Conservation (phyloP, 2,888 invertebrate species). For the Leptopilina drosophilae region DNA sequence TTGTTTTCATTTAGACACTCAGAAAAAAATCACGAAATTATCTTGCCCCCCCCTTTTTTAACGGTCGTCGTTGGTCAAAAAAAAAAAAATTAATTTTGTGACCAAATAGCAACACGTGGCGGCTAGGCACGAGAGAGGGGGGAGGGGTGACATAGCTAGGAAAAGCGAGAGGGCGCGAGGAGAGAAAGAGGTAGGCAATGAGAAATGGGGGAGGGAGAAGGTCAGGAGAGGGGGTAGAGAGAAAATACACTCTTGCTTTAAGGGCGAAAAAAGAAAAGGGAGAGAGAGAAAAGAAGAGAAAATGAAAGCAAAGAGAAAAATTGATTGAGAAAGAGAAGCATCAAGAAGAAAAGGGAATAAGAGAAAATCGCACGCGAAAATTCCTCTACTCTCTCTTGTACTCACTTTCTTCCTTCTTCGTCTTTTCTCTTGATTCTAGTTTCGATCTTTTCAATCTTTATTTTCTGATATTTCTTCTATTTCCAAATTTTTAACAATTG, state of each 20-base stretch:
- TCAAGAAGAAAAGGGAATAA: neutral
- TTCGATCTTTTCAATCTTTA: too few species aligned
- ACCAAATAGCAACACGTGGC: constrained; percentile 66
- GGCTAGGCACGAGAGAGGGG: constrained; percentile 53
- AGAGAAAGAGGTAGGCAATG: constrained; percentile 44
- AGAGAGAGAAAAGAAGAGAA: neutral
- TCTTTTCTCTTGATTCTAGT: neutral
- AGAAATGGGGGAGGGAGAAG: constrained; percentile 49
- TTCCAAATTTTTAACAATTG: neutral
- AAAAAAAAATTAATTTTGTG: constrained; percentile 40
- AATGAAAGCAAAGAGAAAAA: constrained; percentile 1
- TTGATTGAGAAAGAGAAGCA: neutral
- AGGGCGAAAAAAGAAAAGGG: constrained; percentile 2
- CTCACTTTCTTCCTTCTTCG: constrained; percentile 16
- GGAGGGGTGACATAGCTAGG: constrained; percentile 58
- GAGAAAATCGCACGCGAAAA: neutral
- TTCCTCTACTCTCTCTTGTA: constrained; percentile 22
- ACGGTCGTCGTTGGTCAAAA: constrained; percentile 40
- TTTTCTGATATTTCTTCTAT: neutral
- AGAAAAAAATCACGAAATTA: neutral
- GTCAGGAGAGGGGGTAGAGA: constrained; percentile 46
- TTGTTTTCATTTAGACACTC: neutral
- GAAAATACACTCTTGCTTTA: constrained; percentile 24
- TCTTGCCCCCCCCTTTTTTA: too few species aligned
- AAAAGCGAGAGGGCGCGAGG: constrained; percentile 52